Conservation (phyloP, 2,797 vertebrate genomes). For the Allobates femoralis region DNA sequence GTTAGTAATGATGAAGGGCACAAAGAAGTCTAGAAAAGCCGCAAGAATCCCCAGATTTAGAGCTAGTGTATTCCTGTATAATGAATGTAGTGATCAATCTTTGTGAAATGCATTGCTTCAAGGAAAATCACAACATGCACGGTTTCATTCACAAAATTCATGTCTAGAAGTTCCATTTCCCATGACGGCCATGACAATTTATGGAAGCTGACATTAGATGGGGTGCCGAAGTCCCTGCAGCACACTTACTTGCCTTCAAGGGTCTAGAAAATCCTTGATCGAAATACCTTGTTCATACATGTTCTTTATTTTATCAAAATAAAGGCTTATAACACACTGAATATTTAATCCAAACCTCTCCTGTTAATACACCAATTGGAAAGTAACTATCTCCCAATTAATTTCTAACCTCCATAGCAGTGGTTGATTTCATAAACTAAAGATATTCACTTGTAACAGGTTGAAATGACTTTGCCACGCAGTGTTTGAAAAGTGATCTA, state of each 20-base stretch:
- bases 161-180: neutral
- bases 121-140: neutral
- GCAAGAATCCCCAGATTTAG: neutral
- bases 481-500: conserved; percentile 14
- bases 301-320: conserved; percentile 45
- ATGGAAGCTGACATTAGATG: neutral
- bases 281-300: neutral
- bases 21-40: neutral
- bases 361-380: neutral
- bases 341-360: conserved; percentile 7
- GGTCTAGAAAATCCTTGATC: neutral
- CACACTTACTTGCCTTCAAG: neutral
- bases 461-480: conserved; percentile 21
- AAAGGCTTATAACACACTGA: conserved; percentile 8
- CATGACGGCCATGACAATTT: neutral
- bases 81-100: neutral
- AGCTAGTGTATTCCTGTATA: neutral
- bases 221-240: neutral
- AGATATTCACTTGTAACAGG: conserved; percentile 31
- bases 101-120: neutral
- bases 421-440: neutral
- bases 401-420: neutral
- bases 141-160: neutral
- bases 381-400: neutral
- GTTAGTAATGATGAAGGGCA: neutral